These are phyloP conservation scores for Lycaena phlaeas DNA, from an alignment of 2,888 invertebrate genomes.

Conservation along the genomic window DNA sequence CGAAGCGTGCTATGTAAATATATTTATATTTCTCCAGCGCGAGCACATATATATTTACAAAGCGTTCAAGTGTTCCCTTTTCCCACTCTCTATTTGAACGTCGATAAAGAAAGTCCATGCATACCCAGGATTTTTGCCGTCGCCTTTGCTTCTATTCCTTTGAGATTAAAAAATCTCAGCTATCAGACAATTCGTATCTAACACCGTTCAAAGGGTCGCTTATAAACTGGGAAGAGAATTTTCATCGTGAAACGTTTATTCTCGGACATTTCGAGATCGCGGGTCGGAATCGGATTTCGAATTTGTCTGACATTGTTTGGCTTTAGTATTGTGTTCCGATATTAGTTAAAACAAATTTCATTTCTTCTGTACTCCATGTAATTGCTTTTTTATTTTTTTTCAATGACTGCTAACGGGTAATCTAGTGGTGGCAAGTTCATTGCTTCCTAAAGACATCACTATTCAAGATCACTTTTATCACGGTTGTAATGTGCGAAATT, in stretches of 20 bases:
- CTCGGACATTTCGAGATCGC: slow-evolving; percentile 5
- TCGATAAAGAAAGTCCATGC: slow-evolving; percentile 13
- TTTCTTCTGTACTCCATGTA: too few species aligned
- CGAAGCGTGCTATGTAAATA: neutral
- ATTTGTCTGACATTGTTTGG: slow-evolving; percentile 2
- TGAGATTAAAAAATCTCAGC: slow-evolving; percentile 7
- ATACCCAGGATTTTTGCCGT: slow-evolving; percentile 11
- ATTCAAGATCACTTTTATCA: too few species aligned
- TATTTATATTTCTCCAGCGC: slow-evolving; percentile 6
- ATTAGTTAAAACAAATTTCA: too few species aligned
- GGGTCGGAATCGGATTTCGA: slow-evolving; percentile 5
- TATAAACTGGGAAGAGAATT: slow-evolving; percentile 4
- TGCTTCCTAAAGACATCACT: too few species aligned
- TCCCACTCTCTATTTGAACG: slow-evolving; percentile 15
- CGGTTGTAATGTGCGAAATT: too few species aligned
- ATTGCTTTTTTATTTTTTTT: too few species aligned
- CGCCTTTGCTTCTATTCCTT: slow-evolving; percentile 6
- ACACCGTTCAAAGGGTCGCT: slow-evolving; percentile 2
- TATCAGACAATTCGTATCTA: neutral
- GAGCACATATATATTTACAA: slow-evolving; percentile 7
- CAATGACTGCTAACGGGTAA: too few species aligned
- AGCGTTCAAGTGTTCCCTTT: slow-evolving; percentile 6
- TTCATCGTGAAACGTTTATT: slow-evolving; percentile 5
- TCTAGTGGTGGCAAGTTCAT: too few species aligned
- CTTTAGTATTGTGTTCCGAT: slow-evolving; percentile 3